Conservation (phyloP, 2,113 vertebrate genomes). For the Cyprinodon variegatus region DNA sequence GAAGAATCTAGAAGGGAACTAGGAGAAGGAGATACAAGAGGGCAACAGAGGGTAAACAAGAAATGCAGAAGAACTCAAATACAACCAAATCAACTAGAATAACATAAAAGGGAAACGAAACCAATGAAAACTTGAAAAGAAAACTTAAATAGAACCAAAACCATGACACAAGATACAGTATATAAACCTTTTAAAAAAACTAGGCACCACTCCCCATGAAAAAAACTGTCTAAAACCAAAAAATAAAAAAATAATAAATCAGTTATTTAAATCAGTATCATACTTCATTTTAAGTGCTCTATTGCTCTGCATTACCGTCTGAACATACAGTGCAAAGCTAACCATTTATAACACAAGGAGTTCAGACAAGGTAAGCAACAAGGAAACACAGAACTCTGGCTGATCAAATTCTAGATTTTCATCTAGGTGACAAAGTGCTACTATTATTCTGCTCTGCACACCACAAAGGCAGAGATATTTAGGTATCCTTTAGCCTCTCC, state of each 20-base stretch:
- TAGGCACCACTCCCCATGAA: too few relatives aligned
- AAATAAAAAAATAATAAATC: background rate
- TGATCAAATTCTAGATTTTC: conserved; percentile 44
- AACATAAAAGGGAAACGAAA: too few relatives aligned
- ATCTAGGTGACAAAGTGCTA: conserved; percentile 53
- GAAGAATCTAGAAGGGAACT: too few relatives aligned
- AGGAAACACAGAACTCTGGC: conserved; percentile 34
- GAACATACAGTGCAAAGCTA: background rate
- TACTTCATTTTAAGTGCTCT: background rate
- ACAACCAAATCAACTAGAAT: too few relatives aligned
- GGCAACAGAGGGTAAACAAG: too few relatives aligned
- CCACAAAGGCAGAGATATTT: conserved; percentile 49
- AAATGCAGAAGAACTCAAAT: too few relatives aligned
- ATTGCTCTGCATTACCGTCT: background rate
- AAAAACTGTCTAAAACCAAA: too few relatives aligned
- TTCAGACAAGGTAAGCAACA: conserved; percentile 44
- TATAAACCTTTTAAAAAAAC: too few relatives aligned
- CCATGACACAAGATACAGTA: too few relatives aligned
- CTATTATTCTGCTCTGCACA: conserved; percentile 49
- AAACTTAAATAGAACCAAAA: too few relatives aligned
- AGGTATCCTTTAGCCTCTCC: conserved; percentile 65
- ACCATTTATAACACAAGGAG: conserved; percentile 15
- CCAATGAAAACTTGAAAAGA: too few relatives aligned
- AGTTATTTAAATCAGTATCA: background rate
- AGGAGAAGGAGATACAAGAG: too few relatives aligned